Evolutionary conservation across 2,113 vertebrate genomes (phyloP), one percentile per base, ranked within the genome.

Genomic region (Stomatorhinus ivindoensis): DNA sequence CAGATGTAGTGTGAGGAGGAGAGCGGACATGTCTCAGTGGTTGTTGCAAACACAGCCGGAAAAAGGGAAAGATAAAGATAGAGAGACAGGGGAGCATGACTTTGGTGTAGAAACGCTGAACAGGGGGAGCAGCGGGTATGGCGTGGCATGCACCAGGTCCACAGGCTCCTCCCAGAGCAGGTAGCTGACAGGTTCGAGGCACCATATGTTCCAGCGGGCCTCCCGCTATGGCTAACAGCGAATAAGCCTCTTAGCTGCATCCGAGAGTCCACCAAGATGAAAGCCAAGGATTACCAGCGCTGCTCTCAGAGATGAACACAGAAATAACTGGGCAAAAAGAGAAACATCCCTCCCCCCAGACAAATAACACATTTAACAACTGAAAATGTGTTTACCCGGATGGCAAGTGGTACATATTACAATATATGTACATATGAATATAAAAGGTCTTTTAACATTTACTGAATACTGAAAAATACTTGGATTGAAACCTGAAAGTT

Each of bases 401-500:
- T 95, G 94, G 93, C 93, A 94, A 95, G 94, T 94, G 95, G 93
- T 94, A 92, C 94, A 95, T 93, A 51, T 24, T 42, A 80, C 35
- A 80, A 27, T 39, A 13, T 88, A 50, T 73, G 48, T 88, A 87
- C 87, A 87, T 44, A 93, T 31, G 58, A 27, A 69, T 89, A 91
- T 90, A 92, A 91, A 90, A 90, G 90, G 51, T 86, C 90, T 92
- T 92, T 91, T 85, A 92, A 87, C 24, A 92, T 91, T 92, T 93
- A 90, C 92, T 88, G 7, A 92, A 93, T 94, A 93, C 91, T 95
- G 92, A 95, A 95, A 95, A 95, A 93, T 93, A 94, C 93, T 94
- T 92, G 92, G 91, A 92, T 93, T 93, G 91, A 92, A 95, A 95
- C 95, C 95, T 95, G 94, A 95, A 95, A 93, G 92, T 91, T 94